Evolutionary conservation across 2,113 vertebrate species (phyloP), one percentile per base, ranked within the genome.

Genomic region (Myanophis thanlyinensis): DNA sequence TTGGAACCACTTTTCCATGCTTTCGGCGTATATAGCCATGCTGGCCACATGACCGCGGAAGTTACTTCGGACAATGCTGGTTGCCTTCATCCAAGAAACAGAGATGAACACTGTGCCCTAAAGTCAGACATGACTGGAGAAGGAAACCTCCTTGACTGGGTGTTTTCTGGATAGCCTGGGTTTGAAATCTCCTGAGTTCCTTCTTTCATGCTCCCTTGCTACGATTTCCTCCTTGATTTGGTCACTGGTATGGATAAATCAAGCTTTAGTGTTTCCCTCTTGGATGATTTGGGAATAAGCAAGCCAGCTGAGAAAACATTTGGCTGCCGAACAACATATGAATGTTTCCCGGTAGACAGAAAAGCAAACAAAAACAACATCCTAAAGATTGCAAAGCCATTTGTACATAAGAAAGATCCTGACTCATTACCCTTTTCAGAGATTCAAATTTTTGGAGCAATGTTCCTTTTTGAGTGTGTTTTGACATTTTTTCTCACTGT

Each of bases 401-500:
- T 84, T n/a, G 59, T 40, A 13, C 8, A 89, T 12, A 7, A 44
- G 84, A 48, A 87, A 5, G 46, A 40, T 25, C 15, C 53, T 6
- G 22, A 30, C 49, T 44, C 47, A 51, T 9, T 13, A 54, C 13
- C 5, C 20, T 23, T n/a, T 20, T n/a, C 13, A 27, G 67, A 35
- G 2, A 4, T n/a, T 85, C 87, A 85, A 25, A 59, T 85, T 53
- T 73, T 91, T 15, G 4, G 20, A 49, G 23, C 9, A 62, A 51
- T 62, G 59, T 46, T 91, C 40, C n/a, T 94, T 89, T 89, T 93
- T 94, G 51, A 89, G 48, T 47, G 48, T 85, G 67, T 92, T 54
- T 90, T 49, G 73, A 94, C 89, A 30, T 89, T 51, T 49, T 93
- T 54, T 89, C 67, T 87, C 88, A 90, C 91, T 91, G 86, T 90